phyloP scores from a whole-genome alignment of 2,888 invertebrate species.

The Carcina quercana region DNA sequence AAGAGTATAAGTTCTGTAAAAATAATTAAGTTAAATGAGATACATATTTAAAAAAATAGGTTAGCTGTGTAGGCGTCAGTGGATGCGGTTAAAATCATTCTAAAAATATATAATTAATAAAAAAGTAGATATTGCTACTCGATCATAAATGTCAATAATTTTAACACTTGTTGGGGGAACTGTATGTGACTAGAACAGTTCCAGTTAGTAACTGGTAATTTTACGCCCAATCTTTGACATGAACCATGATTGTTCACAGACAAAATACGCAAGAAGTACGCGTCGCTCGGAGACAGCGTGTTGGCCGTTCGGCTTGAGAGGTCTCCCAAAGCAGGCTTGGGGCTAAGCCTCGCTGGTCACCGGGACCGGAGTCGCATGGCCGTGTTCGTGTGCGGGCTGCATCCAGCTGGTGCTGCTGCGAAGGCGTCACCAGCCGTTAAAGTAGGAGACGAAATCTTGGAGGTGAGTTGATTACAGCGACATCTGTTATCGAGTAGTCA shows the following conservation, averaged over 20 bases:
- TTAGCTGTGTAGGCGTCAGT: too few relatives aligned
- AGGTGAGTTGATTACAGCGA: constrained; percentile 71
- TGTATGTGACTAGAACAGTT: neutral
- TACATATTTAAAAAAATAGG: too few relatives aligned
- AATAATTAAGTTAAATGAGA: too few relatives aligned
- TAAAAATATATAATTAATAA: too few relatives aligned
- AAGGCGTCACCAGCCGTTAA: constrained; percentile 83
- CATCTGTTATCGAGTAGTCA: neutral
- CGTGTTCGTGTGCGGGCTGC: constrained; percentile 96
- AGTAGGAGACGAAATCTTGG: constrained; percentile 96
- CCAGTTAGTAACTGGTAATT: too few relatives aligned
- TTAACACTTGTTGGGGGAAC: too few relatives aligned
- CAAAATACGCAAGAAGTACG: constrained; percentile 95
- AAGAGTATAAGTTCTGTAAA: too few relatives aligned
- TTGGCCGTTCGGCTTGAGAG: constrained; percentile 85
- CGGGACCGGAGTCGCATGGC: constrained; percentile 96
- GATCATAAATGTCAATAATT: too few relatives aligned
- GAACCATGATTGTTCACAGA: too few relatives aligned
- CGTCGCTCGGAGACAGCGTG: constrained; percentile 80
- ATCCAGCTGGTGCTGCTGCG: constrained; percentile 88
- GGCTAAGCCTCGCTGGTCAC: constrained; percentile 95
- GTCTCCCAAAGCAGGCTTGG: constrained; percentile 84
- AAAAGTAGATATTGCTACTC: too few relatives aligned
- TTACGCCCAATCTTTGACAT: too few relatives aligned
- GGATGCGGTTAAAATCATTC: too few relatives aligned